Percentiles rank a stretch among this genome's conserved stretches.
These are phyloP conservation scores for Gambusia affinis DNA, from an alignment of 2,113 vertebrate genomes.

Conservation along the genomic window DNA sequence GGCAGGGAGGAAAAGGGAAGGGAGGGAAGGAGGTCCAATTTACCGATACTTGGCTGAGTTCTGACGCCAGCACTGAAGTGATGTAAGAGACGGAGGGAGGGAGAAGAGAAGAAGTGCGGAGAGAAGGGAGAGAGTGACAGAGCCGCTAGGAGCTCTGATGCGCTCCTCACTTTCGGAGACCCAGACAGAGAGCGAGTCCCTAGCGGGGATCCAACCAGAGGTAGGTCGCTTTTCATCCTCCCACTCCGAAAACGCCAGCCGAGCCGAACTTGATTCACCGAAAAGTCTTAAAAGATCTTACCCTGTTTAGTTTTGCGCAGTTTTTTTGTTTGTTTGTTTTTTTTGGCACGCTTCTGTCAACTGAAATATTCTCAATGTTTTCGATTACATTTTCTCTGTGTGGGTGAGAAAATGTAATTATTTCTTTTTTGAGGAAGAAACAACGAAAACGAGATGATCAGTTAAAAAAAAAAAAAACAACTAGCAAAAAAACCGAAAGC, in stretches of 20 bases:
- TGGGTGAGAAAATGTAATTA: not conserved
- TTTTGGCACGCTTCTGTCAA: not conserved
- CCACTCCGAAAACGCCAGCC: not conserved
- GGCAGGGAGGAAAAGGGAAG: not conserved
- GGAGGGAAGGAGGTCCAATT: conserved; percentile 36
- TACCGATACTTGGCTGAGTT: conserved; percentile 69
- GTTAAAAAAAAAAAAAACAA: not conserved
- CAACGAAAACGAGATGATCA: not conserved
- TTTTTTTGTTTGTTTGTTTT: not conserved
- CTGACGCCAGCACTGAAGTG: conserved; percentile 77
- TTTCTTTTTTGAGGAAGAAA: not conserved
- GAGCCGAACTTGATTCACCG: not conserved
- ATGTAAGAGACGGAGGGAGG: conserved; percentile 68
- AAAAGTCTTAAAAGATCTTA: not conserved
- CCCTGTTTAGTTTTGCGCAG: not conserved
- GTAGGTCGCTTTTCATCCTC: conserved; percentile 58
- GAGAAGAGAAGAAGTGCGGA: conserved; percentile 35
- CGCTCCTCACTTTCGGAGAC: conserved; percentile 64
- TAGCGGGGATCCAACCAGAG: conserved; percentile 61
- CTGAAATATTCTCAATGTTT: not conserved
- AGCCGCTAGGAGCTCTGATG: conserved; percentile 39
- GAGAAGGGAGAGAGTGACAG: conserved; percentile 8
- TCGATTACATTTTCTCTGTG: not conserved
- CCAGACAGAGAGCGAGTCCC: conserved; percentile 61
- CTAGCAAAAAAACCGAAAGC: not conserved